These are phyloP conservation scores for Aix galericulata DNA, from an alignment of 2,113 vertebrate genomes.

Conservation along the genomic window DNA sequence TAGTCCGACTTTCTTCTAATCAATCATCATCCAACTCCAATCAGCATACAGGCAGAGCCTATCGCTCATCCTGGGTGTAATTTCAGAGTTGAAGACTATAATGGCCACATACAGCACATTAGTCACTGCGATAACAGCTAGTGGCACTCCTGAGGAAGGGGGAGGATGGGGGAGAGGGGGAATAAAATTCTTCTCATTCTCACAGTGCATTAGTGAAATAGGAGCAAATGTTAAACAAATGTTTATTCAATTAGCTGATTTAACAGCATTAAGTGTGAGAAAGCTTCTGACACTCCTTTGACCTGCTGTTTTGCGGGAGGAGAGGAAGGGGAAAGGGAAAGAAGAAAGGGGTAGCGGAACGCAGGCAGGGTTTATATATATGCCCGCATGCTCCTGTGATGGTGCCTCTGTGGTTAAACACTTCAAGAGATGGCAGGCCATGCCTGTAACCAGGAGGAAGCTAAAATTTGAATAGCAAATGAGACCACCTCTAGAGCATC, in stretches of 20 bases:
- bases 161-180: not conserved
- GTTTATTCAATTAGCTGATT: constrained; percentile 67
- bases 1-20: constrained; percentile 72
- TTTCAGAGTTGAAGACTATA: constrained; percentile 70
- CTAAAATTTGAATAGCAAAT: constrained; percentile 43
- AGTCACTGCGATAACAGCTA: constrained; percentile 58
- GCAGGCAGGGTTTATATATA: not conserved
- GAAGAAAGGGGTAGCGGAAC: not conserved
- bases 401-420: constrained; percentile 27
- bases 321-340: not conserved
- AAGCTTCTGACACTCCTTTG: constrained; percentile 46
- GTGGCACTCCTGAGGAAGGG: constrained; percentile 28
- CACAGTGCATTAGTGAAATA: constrained; percentile 47
- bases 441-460: not conserved
- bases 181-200: constrained; percentile 60
- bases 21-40: constrained; percentile 76
- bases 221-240: constrained; percentile 69
- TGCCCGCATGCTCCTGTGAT: not conserved
- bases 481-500: constrained; percentile 28
- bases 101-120: constrained; percentile 63
- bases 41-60: constrained; percentile 68
- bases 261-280: constrained; percentile 54
- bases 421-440: not conserved
- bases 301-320: not conserved
- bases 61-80: constrained; percentile 72